Evolutionary conservation across 2,888 invertebrate genomes (phyloP), one percentile per base, ranked within the genome.

Genomic region (Omphaloscelis lunosa): DNA sequence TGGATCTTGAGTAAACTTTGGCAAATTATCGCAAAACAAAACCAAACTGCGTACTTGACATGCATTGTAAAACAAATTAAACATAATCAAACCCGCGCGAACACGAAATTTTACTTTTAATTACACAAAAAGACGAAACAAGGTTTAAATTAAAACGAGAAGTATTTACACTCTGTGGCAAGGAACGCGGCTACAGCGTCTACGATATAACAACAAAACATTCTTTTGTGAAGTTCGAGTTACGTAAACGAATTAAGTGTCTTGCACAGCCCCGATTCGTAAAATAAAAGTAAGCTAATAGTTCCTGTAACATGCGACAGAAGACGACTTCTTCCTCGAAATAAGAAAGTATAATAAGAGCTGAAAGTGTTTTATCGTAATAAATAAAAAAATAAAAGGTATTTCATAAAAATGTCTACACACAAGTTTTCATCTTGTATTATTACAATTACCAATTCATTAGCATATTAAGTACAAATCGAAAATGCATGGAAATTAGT

Each of bases 91-190:
- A 85, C 65, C 48, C 63, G 59, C 66, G 48, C 51, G 12, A 68
- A 71, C 63, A 51, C 77, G 59, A 77, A 74, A 82, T 75, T 79
- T 56, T 79, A 45, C 58, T 75, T 84, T 88, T 87, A 88, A 86
- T 87, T 77, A 79, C 73, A 85, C 62, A 63, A 79, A 73, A 69
- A 80, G 74, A 76, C 69, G 69, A 79, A 83, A 84, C 67, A 82
- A 82, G 86, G 69, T 61, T 79, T 75, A 77, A 81, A 86, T 88
- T 79, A 79, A 79, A 88, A 76, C 67, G 53, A 81, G 77, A 83
- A 86, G 79, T 81, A 84, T 86, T 81, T 77, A 73, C 75, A 75
- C 63, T 76, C 39, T 75, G 86, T 72, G 82, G 79, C 56, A 67
- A 73, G 66, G 59, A 73, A 79, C 53, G 67, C 53, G 78, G 73